A percentile compares a stretch with the other conserved stretches of the same genome.
phyloP scores from a whole-genome alignment of 2,797 vertebrate genomes.

The Bradypodion ventrale region DNA sequence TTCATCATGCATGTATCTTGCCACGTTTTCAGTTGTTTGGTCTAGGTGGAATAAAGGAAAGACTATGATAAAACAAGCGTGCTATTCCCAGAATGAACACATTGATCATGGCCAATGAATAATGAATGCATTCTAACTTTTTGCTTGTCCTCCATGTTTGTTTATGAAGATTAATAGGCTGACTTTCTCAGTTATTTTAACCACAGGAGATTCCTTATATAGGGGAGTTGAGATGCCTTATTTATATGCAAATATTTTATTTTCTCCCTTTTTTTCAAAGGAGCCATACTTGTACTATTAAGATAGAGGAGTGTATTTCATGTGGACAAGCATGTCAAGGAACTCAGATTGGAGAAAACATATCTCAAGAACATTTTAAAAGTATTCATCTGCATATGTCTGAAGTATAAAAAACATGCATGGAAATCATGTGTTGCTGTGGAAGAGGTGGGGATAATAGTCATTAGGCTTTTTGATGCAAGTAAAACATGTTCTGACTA shows the following conservation, averaged over 20 bases:
- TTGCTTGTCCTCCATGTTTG: constrained; percentile 28
- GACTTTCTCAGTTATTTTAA: neutral
- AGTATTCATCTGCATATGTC: neutral
- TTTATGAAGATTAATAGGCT: constrained; percentile 33
- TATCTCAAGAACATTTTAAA: neutral
- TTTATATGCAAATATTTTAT: constrained; percentile 19
- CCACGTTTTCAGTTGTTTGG: neutral
- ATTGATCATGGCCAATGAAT: constrained; percentile 29
- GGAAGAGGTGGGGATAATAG: neutral
- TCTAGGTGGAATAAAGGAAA: constrained; percentile 15
- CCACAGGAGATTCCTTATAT: constrained; percentile 11
- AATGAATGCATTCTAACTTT: constrained; percentile 20
- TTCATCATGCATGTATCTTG: constrained; percentile 22
- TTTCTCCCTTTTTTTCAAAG: constrained; percentile 8
- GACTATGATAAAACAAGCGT: constrained; percentile 1
- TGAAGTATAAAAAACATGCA: neutral
- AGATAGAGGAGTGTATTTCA: neutral
- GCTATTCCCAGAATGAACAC: constrained; percentile 1
- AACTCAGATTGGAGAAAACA: neutral
- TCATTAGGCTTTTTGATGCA: neutral
- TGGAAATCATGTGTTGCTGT: neutral
- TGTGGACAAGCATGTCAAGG: neutral
- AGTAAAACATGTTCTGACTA: neutral
- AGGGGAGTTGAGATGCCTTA: neutral
- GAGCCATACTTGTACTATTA: neutral